Percentiles rank a stretch among this genome's conserved stretches.
phyloP scores from a whole-genome alignment of 2,888 invertebrate species.

The Drosophila anceps region DNA sequence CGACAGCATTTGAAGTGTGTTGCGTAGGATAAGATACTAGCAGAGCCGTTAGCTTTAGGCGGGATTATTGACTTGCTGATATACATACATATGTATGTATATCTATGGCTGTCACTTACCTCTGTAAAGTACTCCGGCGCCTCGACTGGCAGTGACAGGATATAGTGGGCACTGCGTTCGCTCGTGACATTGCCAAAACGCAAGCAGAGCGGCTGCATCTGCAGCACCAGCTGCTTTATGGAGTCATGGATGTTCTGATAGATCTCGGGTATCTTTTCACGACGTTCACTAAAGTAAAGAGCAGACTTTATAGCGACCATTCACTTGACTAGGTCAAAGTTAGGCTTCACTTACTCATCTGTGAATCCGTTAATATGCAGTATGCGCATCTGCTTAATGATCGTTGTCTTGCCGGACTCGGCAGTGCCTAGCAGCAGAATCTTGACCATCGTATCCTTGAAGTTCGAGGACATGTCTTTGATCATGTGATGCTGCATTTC shows the following conservation, averaged over 20 bases:
- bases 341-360: conserved; percentile 87
- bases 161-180: conserved; percentile 84
- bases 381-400: conserved; percentile 95
- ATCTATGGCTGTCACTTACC: conserved; percentile 83
- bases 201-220: conserved; percentile 87
- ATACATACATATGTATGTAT: neutral
- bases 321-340: too few species aligned
- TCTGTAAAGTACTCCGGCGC: conserved; percentile 87
- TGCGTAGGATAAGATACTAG: conserved; percentile 68
- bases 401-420: conserved; percentile 94
- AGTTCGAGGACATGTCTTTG: conserved; percentile 86
- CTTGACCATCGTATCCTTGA: conserved; percentile 86
- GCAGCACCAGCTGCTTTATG: conserved; percentile 88
- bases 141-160: conserved; percentile 86
- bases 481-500: conserved; percentile 85
- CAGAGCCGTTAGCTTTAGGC: conserved; percentile 9
- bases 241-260: conserved; percentile 91
- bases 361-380: conserved; percentile 92
- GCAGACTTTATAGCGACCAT: neutral
- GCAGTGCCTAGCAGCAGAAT: conserved; percentile 90
- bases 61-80: conserved; percentile 34
- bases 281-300: conserved; percentile 87
- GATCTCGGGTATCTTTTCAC: conserved; percentile 89
- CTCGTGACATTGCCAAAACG: conserved; percentile 85
- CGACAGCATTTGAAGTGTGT: conserved; percentile 58